These are phyloP conservation scores for Danio jaintianensis DNA, from an alignment of 2,797 vertebrate species.

Conservation along the genomic window DNA sequence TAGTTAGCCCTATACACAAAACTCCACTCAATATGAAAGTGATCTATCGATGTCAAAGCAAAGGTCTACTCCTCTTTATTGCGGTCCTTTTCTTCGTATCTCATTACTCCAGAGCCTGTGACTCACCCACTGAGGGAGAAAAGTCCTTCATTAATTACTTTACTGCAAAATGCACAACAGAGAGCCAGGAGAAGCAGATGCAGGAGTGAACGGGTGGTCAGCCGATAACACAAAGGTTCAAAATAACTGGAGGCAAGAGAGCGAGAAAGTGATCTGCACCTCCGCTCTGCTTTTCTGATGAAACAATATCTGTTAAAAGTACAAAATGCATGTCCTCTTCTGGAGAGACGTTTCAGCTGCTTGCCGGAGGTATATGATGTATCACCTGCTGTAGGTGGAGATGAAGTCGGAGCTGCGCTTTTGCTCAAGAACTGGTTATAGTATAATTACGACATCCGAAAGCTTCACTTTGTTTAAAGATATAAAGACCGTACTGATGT, in stretches of 20 bases:
- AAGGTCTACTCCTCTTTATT: slow-evolving; percentile 14
- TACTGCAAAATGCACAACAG: slow-evolving; percentile 52
- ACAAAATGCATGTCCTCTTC: neutral
- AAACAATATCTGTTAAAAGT: slow-evolving; percentile 19
- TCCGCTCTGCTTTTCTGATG: slow-evolving; percentile 2
- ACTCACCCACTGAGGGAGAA: slow-evolving; percentile 62
- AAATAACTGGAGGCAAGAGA: slow-evolving; percentile 18
- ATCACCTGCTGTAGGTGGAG: slow-evolving; percentile 36
- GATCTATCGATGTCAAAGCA: neutral
- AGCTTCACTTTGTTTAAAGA: slow-evolving; percentile 18
- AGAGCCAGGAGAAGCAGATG: neutral
- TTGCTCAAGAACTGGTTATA: slow-evolving; percentile 9
- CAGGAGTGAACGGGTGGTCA: slow-evolving; percentile 27
- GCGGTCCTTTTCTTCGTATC: slow-evolving; percentile 36
- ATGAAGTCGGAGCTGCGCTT: slow-evolving; percentile 6
- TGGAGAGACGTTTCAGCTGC: neutral
- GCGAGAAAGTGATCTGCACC: slow-evolving; percentile 1
- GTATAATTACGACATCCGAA: slow-evolving; percentile 21
- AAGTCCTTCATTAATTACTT: slow-evolving; percentile 64
- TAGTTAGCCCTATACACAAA: slow-evolving; percentile 13
- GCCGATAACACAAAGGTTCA: slow-evolving; percentile 28
- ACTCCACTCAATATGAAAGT: slow-evolving; percentile 3
- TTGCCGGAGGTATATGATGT: slow-evolving; percentile 3
- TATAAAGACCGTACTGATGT: slow-evolving; percentile 29
- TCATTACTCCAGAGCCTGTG: slow-evolving; percentile 61